These are phyloP conservation scores for Chondrilla cf. caribensis DNA, from an alignment of 37 sponge, comb jelly and placozoan genomes.

Conservation along the genomic window DNA sequence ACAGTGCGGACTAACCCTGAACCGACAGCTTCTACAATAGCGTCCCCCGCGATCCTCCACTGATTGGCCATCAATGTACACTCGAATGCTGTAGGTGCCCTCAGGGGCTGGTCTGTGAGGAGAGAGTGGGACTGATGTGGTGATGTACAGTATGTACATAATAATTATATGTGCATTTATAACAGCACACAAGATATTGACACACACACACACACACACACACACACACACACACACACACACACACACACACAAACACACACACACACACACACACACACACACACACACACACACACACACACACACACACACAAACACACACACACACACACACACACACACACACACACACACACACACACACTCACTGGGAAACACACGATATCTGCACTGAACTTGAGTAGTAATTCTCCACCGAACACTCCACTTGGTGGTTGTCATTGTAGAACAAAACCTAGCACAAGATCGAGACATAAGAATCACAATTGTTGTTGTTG, in stretches of 20 bases:
- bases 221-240: neutral
- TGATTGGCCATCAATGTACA: neutral
- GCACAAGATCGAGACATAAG: too few species aligned
- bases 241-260: neutral
- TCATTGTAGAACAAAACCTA: slow-evolving; percentile 20
- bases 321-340: neutral
- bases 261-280: neutral
- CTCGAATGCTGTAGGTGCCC: neutral
- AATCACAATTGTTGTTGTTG: too few species aligned
- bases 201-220: too few species aligned
- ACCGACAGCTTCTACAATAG: neutral
- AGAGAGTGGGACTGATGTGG: neutral
- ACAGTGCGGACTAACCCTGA: neutral
- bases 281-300: slow-evolving; percentile 4
- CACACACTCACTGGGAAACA: slow-evolving; percentile 39
- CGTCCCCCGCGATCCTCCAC: neutral
- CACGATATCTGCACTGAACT: slow-evolving; percentile 55
- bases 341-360: neutral
- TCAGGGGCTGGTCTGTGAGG: neutral
- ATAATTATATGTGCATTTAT: too few species aligned
- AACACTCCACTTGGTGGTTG: slow-evolving; percentile 37
- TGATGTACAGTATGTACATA: neutral
- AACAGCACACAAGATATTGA: too few species aligned
- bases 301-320: too few species aligned
- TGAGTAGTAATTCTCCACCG: slow-evolving; percentile 54